phyloP scores from a whole-genome alignment of 2,888 invertebrate species.

The Watsonalla binaria region DNA sequence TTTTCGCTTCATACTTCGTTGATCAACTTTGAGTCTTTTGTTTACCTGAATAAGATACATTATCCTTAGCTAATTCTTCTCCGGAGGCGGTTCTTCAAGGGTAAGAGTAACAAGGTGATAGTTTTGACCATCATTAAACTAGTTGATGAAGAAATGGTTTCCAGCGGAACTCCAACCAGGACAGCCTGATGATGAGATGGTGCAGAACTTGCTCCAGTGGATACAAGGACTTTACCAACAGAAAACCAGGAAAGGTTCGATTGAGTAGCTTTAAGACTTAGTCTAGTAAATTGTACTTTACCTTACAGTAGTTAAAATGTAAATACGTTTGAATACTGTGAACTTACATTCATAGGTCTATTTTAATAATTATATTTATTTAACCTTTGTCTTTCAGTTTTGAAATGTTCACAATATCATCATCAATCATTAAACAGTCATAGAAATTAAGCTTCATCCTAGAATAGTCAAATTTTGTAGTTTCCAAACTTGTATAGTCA shows the following conservation, averaged over 20 bases:
- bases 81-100: conserved; percentile 10
- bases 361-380: too few species aligned
- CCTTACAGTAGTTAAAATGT: too few species aligned
- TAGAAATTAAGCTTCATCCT: too few species aligned
- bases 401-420: too few species aligned
- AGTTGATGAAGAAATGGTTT: conserved; percentile 56
- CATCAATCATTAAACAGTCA: too few species aligned
- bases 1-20: too few species aligned
- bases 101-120: conserved; percentile 19
- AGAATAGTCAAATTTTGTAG: background rate
- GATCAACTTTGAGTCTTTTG: background rate
- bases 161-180: conserved; percentile 63
- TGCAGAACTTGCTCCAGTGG: conserved; percentile 86
- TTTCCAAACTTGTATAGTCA: background rate
- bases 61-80: background rate
- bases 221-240: conserved; percentile 84
- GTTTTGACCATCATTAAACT: conserved; percentile 29
- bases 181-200: conserved; percentile 83
- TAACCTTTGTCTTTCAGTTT: too few species aligned
- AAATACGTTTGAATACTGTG: too few species aligned
- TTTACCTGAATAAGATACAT: background rate
- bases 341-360: too few species aligned
- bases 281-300: background rate
- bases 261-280: conserved; percentile 1
- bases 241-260: conserved; percentile 73